Conservation (phyloP, 2,113 vertebrate species). For the Ochotona princeps region DNA sequence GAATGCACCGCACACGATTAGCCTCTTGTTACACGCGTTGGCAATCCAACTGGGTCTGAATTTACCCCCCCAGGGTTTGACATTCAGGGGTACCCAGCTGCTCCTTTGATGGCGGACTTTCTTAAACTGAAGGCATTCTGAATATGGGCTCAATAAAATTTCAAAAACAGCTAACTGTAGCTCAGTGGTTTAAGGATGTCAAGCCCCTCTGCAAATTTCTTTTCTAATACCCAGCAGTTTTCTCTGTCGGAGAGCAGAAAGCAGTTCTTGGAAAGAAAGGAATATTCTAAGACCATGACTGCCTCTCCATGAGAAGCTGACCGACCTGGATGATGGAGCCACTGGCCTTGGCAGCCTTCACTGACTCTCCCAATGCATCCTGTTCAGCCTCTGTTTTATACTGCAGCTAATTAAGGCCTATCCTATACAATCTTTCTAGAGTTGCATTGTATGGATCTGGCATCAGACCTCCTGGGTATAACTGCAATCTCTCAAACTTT, state of each 20-base stretch:
- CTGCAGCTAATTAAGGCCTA: background rate
- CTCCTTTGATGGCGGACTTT: background rate
- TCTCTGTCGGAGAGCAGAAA: background rate
- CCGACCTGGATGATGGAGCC: background rate
- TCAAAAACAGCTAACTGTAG: background rate
- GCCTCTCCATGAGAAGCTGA: background rate
- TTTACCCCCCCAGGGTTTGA: background rate
- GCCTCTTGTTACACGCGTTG: constrained; percentile 4
- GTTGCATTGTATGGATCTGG: background rate
- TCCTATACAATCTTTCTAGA: background rate
- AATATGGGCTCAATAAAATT: background rate
- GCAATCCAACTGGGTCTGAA: background rate
- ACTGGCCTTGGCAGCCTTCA: background rate
- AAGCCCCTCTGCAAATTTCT: background rate
- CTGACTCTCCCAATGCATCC: background rate
- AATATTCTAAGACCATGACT: accelerated
- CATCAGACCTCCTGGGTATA: background rate
- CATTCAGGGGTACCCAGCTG: background rate
- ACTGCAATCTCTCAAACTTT: background rate
- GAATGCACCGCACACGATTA: background rate
- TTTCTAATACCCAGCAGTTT: background rate
- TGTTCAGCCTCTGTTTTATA: background rate
- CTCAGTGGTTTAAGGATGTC: background rate
- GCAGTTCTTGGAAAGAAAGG: background rate
- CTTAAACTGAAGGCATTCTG: background rate